These are phyloP conservation scores for Cistogaster globosa DNA, from an alignment of 2,888 invertebrate species.

Conservation along the genomic window DNA sequence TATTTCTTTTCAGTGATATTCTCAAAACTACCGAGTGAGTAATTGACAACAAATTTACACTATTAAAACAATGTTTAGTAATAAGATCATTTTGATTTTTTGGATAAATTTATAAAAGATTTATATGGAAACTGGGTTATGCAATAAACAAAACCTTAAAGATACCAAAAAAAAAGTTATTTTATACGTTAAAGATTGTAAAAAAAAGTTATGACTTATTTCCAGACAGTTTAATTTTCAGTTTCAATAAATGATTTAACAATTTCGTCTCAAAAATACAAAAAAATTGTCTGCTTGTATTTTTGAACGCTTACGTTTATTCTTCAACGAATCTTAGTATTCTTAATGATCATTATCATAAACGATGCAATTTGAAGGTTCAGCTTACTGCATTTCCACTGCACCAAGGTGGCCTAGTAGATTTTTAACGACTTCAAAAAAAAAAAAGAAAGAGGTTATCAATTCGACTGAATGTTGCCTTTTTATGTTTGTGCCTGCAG, in stretches of 20 bases:
- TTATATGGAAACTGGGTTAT: not conserved
- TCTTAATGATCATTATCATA: slow-evolving; percentile 18
- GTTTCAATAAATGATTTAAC: slow-evolving; percentile 8
- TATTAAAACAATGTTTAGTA: no score
- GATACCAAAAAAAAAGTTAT: slow-evolving; percentile 24
- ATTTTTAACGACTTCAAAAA: no score
- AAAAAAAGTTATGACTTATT: slow-evolving; percentile 66
- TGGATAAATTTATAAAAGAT: not conserved
- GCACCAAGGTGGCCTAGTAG: not conserved
- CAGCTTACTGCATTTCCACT: slow-evolving; percentile 21
- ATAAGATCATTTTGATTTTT: no score
- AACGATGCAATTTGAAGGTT: slow-evolving; percentile 46
- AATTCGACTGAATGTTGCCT: no score
- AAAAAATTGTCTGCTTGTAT: not conserved
- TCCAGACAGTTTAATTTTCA: slow-evolving; percentile 14
- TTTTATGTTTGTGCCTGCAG: no score
- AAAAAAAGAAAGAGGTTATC: no score
- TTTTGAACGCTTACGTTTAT: not conserved
- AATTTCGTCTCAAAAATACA: not conserved
- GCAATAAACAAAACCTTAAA: not conserved
- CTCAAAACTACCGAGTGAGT: no score
- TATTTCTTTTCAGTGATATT: no score
- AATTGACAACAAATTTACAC: no score
- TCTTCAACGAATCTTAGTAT: slow-evolving; percentile 2
- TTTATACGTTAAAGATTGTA: slow-evolving; percentile 21